phyloP scores from a whole-genome alignment of 1,140 invertebrate species.

The Heliconius nattereri region DNA sequence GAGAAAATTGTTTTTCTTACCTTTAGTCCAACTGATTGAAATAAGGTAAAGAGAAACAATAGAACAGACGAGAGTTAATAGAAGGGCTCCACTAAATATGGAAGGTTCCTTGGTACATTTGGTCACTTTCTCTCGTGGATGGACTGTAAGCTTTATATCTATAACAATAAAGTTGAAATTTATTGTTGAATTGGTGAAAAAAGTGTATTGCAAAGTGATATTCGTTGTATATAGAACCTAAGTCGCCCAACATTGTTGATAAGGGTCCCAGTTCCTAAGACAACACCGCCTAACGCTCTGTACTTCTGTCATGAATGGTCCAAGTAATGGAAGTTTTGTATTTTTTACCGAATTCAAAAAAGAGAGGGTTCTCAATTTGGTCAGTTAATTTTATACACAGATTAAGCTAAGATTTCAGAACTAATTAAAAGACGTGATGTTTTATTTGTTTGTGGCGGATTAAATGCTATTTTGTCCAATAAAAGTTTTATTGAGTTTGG shows the following conservation, averaged over 20 bases:
- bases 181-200: no score
- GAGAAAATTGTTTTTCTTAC: conserved; percentile 39
- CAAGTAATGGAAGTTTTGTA: neutral
- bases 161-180: neutral
- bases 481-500: no score
- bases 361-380: neutral
- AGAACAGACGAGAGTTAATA: conserved; percentile 63
- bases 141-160: neutral
- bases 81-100: conserved; percentile 59
- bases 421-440: no score
- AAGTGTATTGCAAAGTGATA: conserved; percentile 47
- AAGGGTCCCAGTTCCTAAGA: conserved; percentile 68
- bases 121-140: neutral
- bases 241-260: conserved; percentile 67
- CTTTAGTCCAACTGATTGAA: conserved; percentile 53
- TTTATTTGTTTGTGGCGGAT: no score
- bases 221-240: conserved; percentile 59
- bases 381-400: no score
- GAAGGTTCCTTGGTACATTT: conserved; percentile 32
- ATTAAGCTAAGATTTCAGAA: no score
- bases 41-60: conserved; percentile 65
- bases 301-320: conserved; percentile 35
- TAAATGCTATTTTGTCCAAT: no score
- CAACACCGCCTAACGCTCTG: conserved; percentile 46
- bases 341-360: neutral